These are phyloP conservation scores for Gymnobelideus leadbeateri DNA, from an alignment of 2,113 vertebrate genomes.

Conservation along the genomic window DNA sequence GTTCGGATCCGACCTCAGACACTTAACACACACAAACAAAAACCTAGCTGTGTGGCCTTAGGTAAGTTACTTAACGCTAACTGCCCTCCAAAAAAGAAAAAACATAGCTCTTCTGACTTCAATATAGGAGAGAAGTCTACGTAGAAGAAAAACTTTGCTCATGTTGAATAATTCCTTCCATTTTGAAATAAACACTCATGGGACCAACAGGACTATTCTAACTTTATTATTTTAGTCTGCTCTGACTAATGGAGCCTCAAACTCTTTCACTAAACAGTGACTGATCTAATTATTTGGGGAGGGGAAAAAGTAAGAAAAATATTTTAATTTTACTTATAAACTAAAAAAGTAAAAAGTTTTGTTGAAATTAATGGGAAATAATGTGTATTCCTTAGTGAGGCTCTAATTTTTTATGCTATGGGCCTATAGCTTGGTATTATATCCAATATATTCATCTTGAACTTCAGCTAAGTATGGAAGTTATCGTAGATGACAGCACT, in stretches of 20 bases:
- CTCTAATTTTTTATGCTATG: neutral
- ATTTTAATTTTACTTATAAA: constrained; percentile 50
- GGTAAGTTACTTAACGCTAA: no score
- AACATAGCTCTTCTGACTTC: neutral
- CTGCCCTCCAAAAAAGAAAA: no score
- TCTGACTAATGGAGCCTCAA: constrained; percentile 13
- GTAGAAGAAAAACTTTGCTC: neutral
- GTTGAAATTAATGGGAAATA: neutral
- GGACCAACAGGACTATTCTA: constrained; percentile 26
- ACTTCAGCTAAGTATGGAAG: constrained; percentile 49
- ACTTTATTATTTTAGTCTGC: neutral
- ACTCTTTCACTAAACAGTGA: constrained; percentile 48
- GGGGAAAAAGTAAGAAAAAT: constrained; percentile 26
- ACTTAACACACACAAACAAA: no score
- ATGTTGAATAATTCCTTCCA: constrained; percentile 7
- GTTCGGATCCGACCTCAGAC: no score
- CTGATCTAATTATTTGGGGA: neutral
- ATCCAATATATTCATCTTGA: constrained; percentile 39
- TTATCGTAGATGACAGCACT: constrained; percentile 50
- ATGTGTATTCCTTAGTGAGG: constrained; percentile 17
- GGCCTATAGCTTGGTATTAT: constrained; percentile 23
- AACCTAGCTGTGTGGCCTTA: no score
- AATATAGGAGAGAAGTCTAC: constrained; percentile 2
- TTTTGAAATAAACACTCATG: constrained; percentile 46
- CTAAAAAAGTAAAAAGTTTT: constrained; percentile 10